Evolutionary conservation across 2,888 invertebrate genomes (phyloP).

Genomic region (Sinelater perroti): DNA sequence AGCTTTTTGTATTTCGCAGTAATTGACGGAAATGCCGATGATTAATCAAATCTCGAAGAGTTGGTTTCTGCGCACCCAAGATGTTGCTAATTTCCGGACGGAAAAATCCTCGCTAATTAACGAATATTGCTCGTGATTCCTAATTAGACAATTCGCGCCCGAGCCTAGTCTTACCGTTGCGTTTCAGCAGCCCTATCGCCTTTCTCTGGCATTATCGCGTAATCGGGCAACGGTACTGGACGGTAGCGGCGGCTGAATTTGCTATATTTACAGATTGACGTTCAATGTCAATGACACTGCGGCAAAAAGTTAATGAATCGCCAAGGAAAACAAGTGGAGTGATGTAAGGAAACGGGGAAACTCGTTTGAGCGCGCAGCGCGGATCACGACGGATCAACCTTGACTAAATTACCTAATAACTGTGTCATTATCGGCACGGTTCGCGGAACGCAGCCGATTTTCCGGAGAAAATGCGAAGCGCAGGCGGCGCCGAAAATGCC

Average conservation of each 20-base stretch:
- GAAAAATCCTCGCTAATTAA: constrained; percentile 1
- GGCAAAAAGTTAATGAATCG: constrained; percentile 52
- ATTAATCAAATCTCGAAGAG: too few species aligned
- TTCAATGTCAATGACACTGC: constrained; percentile 51
- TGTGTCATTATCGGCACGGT: constrained; percentile 48
- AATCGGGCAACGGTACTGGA: constrained; percentile 37
- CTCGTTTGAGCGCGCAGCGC: constrained; percentile 32
- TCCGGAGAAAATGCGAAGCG: constrained; percentile 2
- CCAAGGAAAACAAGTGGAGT: constrained; percentile 54
- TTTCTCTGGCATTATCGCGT: constrained; percentile 33
- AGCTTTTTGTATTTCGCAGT: too few species aligned
- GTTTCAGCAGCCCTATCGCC: constrained; percentile 36
- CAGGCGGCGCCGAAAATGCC: not conserved
- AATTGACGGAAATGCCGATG: too few species aligned
- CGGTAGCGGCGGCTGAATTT: too few species aligned
- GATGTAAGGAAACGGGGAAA: constrained; percentile 46
- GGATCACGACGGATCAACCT: constrained; percentile 45
- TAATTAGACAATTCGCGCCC: too few species aligned
- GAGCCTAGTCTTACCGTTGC: constrained; percentile 46
- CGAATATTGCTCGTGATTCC: too few species aligned
- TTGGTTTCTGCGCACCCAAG: too few species aligned
- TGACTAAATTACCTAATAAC: constrained; percentile 50
- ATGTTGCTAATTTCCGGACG: too few species aligned
- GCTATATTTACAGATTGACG: too few species aligned
- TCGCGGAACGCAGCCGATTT: constrained; percentile 20